phyloP scores from a whole-genome alignment of 2,113 vertebrate genomes.

The Myotis lucifugus region DNA sequence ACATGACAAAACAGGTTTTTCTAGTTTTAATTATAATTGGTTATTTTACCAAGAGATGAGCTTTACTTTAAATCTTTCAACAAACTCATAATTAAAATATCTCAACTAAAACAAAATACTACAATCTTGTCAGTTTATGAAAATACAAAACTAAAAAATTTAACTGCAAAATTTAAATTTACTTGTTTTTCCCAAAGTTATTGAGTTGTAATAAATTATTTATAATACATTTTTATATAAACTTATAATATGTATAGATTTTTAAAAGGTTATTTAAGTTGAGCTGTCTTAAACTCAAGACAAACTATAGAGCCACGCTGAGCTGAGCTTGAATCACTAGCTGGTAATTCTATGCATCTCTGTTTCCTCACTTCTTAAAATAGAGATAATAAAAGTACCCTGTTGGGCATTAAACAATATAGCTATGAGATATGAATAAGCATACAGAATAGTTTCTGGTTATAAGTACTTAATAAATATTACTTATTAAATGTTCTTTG shows the following conservation, averaged over 20 bases:
- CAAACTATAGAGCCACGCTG: not conserved
- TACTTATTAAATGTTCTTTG: not conserved
- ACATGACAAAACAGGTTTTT: slow-evolving; percentile 15
- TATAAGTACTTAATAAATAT: not conserved
- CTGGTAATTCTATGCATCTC: not conserved
- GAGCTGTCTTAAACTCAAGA: not conserved
- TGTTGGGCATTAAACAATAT: not conserved
- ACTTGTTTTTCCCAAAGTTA: not conserved
- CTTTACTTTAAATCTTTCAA: slow-evolving; percentile 27
- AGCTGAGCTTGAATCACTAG: not conserved
- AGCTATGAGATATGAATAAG: not conserved
- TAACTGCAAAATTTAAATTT: not conserved
- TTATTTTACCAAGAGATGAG: not conserved
- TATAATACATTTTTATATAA: slow-evolving; percentile 29
- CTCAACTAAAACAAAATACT: slow-evolving; percentile 29
- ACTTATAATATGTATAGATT: not conserved
- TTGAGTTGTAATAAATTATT: not conserved
- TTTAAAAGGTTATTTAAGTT: not conserved
- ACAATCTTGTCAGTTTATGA: slow-evolving; percentile 3
- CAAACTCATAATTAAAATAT: slow-evolving; percentile 52
- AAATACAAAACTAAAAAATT: slow-evolving; percentile 14
- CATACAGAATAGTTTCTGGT: not conserved
- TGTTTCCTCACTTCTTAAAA: not conserved
- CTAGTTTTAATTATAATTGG: slow-evolving; percentile 18
- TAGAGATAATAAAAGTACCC: not conserved